A percentile compares a stretch with the other conserved stretches of the same genome.
These are phyloP conservation scores for Hyles lineata DNA, from an alignment of 2,888 invertebrate species.

Conservation along the genomic window DNA sequence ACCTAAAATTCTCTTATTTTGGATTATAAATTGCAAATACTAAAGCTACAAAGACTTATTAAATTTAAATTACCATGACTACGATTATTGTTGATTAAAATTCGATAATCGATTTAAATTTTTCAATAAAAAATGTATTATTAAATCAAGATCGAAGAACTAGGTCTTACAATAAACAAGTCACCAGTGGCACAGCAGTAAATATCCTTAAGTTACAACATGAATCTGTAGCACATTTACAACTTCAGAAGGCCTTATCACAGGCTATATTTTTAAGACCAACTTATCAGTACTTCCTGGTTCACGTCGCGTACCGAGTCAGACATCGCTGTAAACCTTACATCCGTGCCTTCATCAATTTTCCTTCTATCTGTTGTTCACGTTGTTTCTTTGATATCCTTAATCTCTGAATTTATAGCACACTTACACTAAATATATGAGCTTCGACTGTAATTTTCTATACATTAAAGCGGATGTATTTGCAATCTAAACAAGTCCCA, in stretches of 20 bases:
- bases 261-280: not conserved
- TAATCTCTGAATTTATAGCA: conserved; percentile 16
- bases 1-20: too few species aligned
- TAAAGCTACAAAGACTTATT: too few species aligned
- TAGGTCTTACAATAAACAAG: too few species aligned
- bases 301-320: not conserved
- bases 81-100: too few species aligned
- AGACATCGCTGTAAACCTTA: not conserved
- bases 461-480: conserved; percentile 2
- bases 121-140: too few species aligned
- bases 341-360: conserved; percentile 7
- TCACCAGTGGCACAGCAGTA: too few species aligned
- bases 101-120: too few species aligned
- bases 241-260: not conserved
- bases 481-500: not conserved
- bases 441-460: not conserved
- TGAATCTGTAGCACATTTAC: too few species aligned
- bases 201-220: too few species aligned
- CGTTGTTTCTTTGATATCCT: not conserved
- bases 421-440: conserved; percentile 9
- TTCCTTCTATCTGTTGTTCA: conserved; percentile 1
- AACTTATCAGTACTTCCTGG: conserved; percentile 1
- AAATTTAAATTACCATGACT: too few species aligned
- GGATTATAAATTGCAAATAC: too few species aligned
- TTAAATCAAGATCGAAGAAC: too few species aligned